These are phyloP conservation scores for Peromyscus nudipes DNA, from an alignment of 2,797 vertebrate species.

Conservation along the genomic window DNA sequence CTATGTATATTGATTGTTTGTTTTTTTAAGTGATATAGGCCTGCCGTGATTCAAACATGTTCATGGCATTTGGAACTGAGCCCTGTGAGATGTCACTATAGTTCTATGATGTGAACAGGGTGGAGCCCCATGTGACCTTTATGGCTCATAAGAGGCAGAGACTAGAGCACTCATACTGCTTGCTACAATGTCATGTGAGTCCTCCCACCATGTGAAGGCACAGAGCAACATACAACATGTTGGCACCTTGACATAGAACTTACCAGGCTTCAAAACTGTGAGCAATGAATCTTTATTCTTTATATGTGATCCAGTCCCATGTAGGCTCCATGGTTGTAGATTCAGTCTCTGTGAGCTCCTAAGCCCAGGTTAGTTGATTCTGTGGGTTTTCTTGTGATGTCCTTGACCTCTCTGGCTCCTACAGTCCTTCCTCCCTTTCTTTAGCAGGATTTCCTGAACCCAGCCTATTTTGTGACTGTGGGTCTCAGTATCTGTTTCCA, in stretches of 20 bases:
- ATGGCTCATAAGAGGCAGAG: not conserved
- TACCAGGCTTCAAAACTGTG: not conserved
- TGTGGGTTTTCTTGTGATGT: not conserved
- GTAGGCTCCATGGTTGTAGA: not conserved
- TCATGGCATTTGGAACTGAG: not conserved
- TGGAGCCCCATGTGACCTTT: no score
- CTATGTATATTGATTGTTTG: no score
- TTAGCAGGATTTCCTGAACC: not conserved
- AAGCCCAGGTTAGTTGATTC: not conserved
- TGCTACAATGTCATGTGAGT: no score
- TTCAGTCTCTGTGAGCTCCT: not conserved
- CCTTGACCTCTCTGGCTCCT: not conserved
- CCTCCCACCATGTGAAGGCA: not conserved
- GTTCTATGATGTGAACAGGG: not conserved
- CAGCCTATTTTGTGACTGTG: not conserved
- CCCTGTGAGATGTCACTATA: not conserved
- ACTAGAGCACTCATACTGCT: no score
- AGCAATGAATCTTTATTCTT: not conserved
- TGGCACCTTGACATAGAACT: not conserved
- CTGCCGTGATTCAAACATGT: not conserved
- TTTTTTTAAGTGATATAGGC: not conserved
- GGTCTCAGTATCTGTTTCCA: not conserved
- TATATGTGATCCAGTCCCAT: not conserved
- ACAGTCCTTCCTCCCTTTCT: not conserved
- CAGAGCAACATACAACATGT: not conserved